Conservation (phyloP, 2,797 vertebrate species). For the Typhlichthys subterraneus region DNA sequence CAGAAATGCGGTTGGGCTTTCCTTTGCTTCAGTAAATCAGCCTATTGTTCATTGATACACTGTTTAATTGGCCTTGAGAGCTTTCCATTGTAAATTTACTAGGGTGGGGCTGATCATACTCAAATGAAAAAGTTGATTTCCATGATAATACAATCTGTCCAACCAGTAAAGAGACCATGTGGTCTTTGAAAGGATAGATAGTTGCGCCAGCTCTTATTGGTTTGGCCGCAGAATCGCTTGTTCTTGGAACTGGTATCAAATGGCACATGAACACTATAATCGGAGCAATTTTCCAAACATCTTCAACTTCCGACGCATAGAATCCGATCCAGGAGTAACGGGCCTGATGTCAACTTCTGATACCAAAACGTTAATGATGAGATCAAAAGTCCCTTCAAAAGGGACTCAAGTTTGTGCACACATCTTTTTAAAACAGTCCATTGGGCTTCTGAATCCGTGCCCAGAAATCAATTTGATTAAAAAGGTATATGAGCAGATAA, state of each 20-base stretch:
- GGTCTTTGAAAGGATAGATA: constrained; percentile 88
- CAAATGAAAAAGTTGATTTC: constrained; percentile 84
- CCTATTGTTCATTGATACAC: constrained; percentile 39
- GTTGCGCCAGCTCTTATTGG: constrained; percentile 87
- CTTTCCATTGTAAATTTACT: constrained; percentile 43
- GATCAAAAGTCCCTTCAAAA: constrained; percentile 74
- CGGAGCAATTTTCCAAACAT: constrained; percentile 82
- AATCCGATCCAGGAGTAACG: constrained; percentile 75
- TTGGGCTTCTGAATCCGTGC: constrained; percentile 67
- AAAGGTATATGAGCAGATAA: constrained; percentile 72
- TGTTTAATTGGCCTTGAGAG: constrained; percentile 53
- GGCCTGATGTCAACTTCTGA: constrained; percentile 74
- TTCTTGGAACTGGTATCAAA: constrained; percentile 85
- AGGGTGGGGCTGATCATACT: constrained; percentile 53
- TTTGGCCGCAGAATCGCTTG: constrained; percentile 86
- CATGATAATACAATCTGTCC: constrained; percentile 87
- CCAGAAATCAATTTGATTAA: constrained; percentile 71
- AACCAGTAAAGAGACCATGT: constrained; percentile 84
- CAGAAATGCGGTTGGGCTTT: constrained; percentile 7
- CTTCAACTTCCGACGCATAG: constrained; percentile 81
- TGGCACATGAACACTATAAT: constrained; percentile 87
- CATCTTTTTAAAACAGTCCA: constrained; percentile 53
- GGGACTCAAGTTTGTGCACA: constrained; percentile 59
- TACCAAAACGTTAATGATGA: constrained; percentile 81
- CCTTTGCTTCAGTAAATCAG: constrained; percentile 6